Conservation (phyloP, 2,888 invertebrate species). For the Silvanus unidentatus region DNA sequence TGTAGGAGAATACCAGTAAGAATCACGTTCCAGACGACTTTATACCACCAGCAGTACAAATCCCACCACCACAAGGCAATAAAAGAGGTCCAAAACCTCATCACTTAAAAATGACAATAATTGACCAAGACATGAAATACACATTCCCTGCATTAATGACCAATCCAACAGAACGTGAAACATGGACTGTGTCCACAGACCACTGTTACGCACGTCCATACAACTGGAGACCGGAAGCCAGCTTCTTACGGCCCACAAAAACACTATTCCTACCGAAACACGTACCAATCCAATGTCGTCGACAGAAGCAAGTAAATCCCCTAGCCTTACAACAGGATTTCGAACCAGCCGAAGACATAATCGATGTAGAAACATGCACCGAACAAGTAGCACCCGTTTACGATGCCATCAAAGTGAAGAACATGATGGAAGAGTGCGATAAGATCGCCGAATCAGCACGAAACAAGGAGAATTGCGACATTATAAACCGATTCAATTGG, state of each 20-base stretch:
- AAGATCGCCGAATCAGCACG: constrained; percentile 57
- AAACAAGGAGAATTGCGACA: constrained; percentile 63
- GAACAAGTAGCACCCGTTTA: constrained; percentile 49
- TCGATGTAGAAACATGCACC: constrained; percentile 48
- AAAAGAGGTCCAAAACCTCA: too few relatives aligned
- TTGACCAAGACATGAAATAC: constrained; percentile 17
- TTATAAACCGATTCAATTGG: constrained; percentile 57
- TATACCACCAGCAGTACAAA: too few relatives aligned
- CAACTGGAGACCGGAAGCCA: constrained; percentile 60
- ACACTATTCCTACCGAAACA: constrained; percentile 47
- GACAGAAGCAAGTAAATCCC: constrained; percentile 26
- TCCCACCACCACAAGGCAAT: too few relatives aligned
- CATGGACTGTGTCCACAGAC: constrained; percentile 53
- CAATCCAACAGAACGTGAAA: constrained; percentile 27
- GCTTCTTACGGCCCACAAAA: constrained; percentile 55
- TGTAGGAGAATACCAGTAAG: too few relatives aligned
- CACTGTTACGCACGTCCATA: constrained; percentile 69
- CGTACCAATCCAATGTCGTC: constrained; percentile 18
- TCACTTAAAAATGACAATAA: background rate
- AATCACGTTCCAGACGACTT: too few relatives aligned
- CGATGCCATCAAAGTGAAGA: constrained; percentile 55
- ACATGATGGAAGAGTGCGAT: constrained; percentile 68
- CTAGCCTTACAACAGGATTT: constrained; percentile 27
- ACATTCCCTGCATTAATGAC: constrained; percentile 26
- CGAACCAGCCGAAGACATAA: constrained; percentile 29